Evolutionary conservation across 2,797 vertebrate genomes (phyloP), one percentile per base, ranked within the genome.

Genomic region (Thaleichthys pacificus): DNA sequence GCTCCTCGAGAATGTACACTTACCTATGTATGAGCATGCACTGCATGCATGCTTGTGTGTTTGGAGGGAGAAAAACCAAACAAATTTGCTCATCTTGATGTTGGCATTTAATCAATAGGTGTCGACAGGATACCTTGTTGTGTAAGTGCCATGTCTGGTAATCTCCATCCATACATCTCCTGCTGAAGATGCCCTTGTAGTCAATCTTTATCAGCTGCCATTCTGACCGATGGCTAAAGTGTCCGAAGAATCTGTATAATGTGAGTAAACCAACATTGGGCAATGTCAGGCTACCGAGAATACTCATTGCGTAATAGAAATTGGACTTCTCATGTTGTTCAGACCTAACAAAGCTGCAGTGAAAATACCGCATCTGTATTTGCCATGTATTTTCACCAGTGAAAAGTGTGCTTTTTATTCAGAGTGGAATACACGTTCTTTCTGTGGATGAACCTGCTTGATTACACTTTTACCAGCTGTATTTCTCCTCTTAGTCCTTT

Each of bases 181-280:
- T 85, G 82, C 86, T 94, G 80, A 97, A 97, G 71, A 99, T 78
- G 49, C 94, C 94, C 81, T 93, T 97, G 91, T 97, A 99, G 85
- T 98, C 96, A 76, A 98, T 96, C 89, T 99, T 98, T 77, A 99
- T 95, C 84, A 99, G 91, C 80, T 98, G 97, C 97, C 97, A 99
- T 82, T 99, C 97, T 4, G 96, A 98, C 28, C 94, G 95, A 75
- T 96, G 95, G 80, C 95, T 96, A 87, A 98, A 96, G 90, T 99
- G 97, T 71, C 97, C 97, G 80, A 98, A 98, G 83, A 99, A 96
- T 77, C 97, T 99, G 57, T 19, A 75, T 62, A 60, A 68, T 35
- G 32, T 1, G 38, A 8, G 64, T 42, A 74, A 66, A 58, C n/a
- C 64, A 67, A 72, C 51, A 26, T 62, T 58, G 9, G 4, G 8